Evolutionary conservation across 2,797 vertebrate species (phyloP), one percentile per base, ranked within the genome.

Genomic region (Lithobates pipiens): DNA sequence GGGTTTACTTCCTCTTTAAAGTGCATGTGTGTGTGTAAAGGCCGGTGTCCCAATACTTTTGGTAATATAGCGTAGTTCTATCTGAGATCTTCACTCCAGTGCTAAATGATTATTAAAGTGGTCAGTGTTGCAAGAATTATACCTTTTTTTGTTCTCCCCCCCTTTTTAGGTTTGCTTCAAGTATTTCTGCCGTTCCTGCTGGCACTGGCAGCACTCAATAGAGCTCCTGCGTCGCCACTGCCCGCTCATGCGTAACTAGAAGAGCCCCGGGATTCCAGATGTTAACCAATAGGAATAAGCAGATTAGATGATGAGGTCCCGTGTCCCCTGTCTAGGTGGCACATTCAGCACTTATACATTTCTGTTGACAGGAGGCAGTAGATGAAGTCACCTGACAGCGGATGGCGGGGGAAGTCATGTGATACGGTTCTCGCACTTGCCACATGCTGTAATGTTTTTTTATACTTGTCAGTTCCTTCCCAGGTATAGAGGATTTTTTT

Each of bases 191-290:
- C 96, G 97, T 90, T 96, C 96, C 34, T 99, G 98, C 93, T 99
- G 98, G 98, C 97, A 99, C 91, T 99, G 97, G 97, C 96, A 98
- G 90, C 98, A 99, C 93, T 98, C 97, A 86, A 96, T 97, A 94
- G 98, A 99, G 93, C 94, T 97, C 89, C 91, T 99, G 89, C 97
- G 96, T 89, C 97, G 98, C 94, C 98, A 99, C 92, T 96, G 97
- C 91, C 98, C 98, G 74, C 95, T 99, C 88, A 99, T 99, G 98
- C 96, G 98, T 86, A 99, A 99, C 95, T 98, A 99, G 95, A 99
- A 99, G 95, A 99, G 95, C 93, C 92, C 93, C 92, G 97, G 21
- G 97, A 99, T 63, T 95, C 96, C 91, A 98, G 96, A 95, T 8
- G 84, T 83, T 86, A 2, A 77, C 42, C 9, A 77, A 46, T 89